A percentile compares a stretch with the other conserved stretches of the same genome.
phyloP scores from a whole-genome alignment of 2,888 invertebrate species.

The Tenthredo livida region DNA sequence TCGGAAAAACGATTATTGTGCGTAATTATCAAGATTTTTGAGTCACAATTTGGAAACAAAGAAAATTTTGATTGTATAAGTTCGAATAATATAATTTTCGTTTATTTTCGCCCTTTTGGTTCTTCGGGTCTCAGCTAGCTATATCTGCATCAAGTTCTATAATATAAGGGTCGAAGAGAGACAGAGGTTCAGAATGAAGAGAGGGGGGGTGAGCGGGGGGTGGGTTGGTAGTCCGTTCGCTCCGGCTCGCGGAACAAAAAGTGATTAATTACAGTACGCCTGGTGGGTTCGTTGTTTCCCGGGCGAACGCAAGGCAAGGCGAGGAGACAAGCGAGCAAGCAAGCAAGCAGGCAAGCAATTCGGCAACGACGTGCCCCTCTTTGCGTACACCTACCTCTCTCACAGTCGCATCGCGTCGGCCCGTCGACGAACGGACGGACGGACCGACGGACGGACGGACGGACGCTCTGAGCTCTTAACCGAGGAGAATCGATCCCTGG shows the following conservation, averaged over 20 bases:
- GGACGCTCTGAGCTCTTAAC: slow-evolving; percentile 58
- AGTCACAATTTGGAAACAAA: neutral
- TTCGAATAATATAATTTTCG: neutral
- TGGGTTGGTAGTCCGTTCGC: slow-evolving; percentile 27
- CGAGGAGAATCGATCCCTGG: slow-evolving; percentile 76
- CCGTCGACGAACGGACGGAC: neutral
- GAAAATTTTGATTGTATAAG: neutral
- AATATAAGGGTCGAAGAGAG: slow-evolving; percentile 23
- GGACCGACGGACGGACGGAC: neutral
- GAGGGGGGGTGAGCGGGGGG: neutral
- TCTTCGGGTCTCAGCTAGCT: neutral
- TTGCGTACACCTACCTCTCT: slow-evolving; percentile 55
- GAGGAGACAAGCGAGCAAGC: neutral
- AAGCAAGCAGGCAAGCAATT: slow-evolving; percentile 57
- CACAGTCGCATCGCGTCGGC: slow-evolving; percentile 21
- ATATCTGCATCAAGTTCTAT: neutral
- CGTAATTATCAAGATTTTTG: no score
- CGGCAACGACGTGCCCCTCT: slow-evolving; percentile 66
- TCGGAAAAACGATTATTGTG: no score
- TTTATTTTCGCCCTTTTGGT: neutral
- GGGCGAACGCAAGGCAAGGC: slow-evolving; percentile 41
- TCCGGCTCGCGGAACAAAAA: slow-evolving; percentile 63
- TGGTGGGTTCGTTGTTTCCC: slow-evolving; percentile 70
- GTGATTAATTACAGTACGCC: slow-evolving; percentile 74
- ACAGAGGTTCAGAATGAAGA: neutral